phyloP scores from a whole-genome alignment of 2,113 vertebrate species.

The Gobius niger region DNA sequence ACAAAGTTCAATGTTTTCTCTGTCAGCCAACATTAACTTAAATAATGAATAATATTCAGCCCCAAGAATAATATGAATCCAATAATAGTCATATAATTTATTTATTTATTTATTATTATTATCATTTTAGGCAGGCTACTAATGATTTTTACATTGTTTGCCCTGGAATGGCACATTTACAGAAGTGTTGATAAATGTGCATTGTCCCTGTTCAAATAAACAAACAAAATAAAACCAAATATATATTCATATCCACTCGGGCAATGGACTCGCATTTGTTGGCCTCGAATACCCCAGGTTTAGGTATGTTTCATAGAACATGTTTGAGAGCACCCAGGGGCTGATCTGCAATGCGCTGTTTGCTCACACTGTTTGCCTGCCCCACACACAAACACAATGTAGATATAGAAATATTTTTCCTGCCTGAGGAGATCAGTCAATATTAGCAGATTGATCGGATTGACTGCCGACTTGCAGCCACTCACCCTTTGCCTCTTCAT shows the following conservation, averaged over 20 bases:
- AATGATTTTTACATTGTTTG: too few relatives aligned
- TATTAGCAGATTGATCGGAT: slow-evolving; percentile 19
- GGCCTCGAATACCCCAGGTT: not conserved
- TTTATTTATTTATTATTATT: too few relatives aligned
- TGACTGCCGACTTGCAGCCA: slow-evolving; percentile 16
- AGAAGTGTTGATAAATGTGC: too few relatives aligned
- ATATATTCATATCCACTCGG: not conserved
- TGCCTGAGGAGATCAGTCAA: slow-evolving; percentile 4
- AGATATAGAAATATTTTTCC: not conserved
- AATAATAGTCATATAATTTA: too few relatives aligned
- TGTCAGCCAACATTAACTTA: too few relatives aligned
- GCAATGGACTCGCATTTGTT: not conserved
- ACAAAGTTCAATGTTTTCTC: too few relatives aligned
- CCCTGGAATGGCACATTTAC: too few relatives aligned
- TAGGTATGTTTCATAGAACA: not conserved
- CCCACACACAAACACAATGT: slow-evolving; percentile 13
- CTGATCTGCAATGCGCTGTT: not conserved
- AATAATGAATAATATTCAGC: too few relatives aligned
- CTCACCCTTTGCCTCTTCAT: slow-evolving; percentile 40
- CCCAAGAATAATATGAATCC: too few relatives aligned
- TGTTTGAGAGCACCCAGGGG: slow-evolving; percentile 1
- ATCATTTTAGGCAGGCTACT: too few relatives aligned
- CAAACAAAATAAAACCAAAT: too few relatives aligned
- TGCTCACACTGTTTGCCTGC: not conserved
- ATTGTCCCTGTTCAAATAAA: too few relatives aligned